A percentile compares a stretch with the other conserved stretches of the same genome.
Evolutionary conservation across 1,140 invertebrate species (phyloP).

Genomic region (Pachypeltis micranthus): DNA sequence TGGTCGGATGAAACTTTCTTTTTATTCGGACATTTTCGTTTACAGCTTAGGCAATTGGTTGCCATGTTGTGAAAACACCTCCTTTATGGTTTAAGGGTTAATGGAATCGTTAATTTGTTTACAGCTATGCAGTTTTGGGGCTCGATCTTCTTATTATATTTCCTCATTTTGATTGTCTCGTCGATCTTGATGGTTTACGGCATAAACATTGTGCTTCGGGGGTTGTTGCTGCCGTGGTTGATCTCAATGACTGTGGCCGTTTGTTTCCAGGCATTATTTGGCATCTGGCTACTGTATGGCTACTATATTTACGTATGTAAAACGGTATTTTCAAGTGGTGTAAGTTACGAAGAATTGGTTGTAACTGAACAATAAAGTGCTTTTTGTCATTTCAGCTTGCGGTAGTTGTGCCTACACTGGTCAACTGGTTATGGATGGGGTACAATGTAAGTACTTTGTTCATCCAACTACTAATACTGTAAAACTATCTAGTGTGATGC

Average conservation of each 20-base stretch:
- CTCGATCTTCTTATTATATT: slow-evolving; percentile 56
- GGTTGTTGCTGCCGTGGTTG: slow-evolving; percentile 72
- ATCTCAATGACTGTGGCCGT: slow-evolving; percentile 53
- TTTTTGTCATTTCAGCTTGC: slow-evolving; percentile 51
- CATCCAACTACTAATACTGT: not conserved
- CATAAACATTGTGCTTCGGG: slow-evolving; percentile 52
- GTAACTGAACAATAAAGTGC: not conserved
- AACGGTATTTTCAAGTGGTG: not conserved
- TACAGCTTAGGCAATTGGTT: no score
- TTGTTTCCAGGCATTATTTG: slow-evolving; percentile 63
- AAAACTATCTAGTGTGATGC: no score
- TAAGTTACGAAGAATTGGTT: not conserved
- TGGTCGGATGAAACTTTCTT: no score
- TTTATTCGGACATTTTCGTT: no score
- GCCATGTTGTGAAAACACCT: no score
- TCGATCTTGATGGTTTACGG: slow-evolving; percentile 51
- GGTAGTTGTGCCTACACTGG: slow-evolving; percentile 56
- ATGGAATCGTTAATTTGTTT: no score
- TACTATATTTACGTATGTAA: slow-evolving; percentile 80
- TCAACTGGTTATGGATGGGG: slow-evolving; percentile 65
- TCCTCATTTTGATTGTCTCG: slow-evolving; percentile 50
- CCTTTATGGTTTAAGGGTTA: no score
- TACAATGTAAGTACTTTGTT: slow-evolving; percentile 59
- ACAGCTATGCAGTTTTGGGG: slow-evolving; percentile 63
- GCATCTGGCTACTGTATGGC: slow-evolving; percentile 68